These are phyloP conservation scores for Triplophysa siluroides DNA, from an alignment of 2,113 vertebrate genomes.

Conservation along the genomic window DNA sequence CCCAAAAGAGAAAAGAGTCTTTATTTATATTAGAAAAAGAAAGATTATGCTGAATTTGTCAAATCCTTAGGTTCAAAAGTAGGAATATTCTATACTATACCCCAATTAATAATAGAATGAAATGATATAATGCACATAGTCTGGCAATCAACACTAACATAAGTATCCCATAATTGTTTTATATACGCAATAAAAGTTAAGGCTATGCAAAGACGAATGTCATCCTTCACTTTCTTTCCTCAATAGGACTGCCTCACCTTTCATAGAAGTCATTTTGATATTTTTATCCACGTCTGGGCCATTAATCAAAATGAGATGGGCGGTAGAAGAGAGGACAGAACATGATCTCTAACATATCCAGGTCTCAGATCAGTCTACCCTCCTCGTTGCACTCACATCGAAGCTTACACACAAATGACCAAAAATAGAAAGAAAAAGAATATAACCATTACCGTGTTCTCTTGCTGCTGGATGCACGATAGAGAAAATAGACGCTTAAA, in stretches of 20 bases:
- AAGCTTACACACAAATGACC: constrained; percentile 70
- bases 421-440: constrained; percentile 36
- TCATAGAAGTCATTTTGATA: constrained; percentile 72
- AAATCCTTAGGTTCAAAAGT: background rate
- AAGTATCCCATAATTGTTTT: background rate
- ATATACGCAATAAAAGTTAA: background rate
- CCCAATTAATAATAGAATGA: background rate
- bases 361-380: constrained; percentile 75
- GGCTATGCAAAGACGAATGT: constrained; percentile 24
- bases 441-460: constrained; percentile 65
- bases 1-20: background rate
- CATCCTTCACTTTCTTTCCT: constrained; percentile 62
- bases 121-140: background rate
- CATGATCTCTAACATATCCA: constrained; percentile 73
- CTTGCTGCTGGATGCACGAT: constrained; percentile 68
- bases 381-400: constrained; percentile 71
- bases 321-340: constrained; percentile 63
- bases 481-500: constrained; percentile 71
- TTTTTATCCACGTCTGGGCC: constrained; percentile 77
- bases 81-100: background rate
- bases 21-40: constrained; percentile 4
- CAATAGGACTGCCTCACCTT: constrained; percentile 42
- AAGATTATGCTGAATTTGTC: background rate
- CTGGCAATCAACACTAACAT: background rate
- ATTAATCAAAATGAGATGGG: constrained; percentile 74